phyloP scores from a whole-genome alignment of 2,113 vertebrate species.

The Hystrix brachyura region DNA sequence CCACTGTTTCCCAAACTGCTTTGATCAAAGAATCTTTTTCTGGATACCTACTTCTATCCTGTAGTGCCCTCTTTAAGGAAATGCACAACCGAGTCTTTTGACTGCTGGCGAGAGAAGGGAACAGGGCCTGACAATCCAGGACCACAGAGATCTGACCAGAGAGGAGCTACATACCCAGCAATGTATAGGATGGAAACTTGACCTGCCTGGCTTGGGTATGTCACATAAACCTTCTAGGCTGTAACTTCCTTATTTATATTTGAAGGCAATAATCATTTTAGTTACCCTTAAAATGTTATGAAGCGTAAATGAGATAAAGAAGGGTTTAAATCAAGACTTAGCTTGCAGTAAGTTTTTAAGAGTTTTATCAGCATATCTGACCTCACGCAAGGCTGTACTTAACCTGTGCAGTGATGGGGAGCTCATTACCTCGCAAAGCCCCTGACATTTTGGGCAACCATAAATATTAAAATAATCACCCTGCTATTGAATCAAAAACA shows the following conservation, averaged over 20 bases:
- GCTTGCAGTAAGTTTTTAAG: neutral
- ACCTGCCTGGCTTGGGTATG: neutral
- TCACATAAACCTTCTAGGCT: neutral
- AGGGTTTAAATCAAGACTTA: neutral
- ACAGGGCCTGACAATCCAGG: neutral
- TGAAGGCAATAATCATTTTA: neutral
- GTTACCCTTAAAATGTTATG: neutral
- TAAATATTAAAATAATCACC: neutral
- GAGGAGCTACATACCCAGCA: rapidly evolving
- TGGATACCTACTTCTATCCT: neutral
- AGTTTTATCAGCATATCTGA: neutral
- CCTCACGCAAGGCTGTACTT: neutral
- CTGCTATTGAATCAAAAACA: neutral
- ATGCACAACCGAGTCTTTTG: neutral
- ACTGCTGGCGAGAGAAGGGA: neutral
- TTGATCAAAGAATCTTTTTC: neutral
- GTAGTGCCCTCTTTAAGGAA: neutral
- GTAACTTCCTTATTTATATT: neutral
- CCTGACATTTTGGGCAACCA: neutral
- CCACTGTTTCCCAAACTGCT: slow-evolving; percentile 4
- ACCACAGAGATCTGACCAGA: neutral
- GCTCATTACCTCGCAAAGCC: neutral
- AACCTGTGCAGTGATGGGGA: rapidly evolving
- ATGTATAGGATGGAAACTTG: neutral
- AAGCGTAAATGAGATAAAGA: slow-evolving; percentile 35